Base-by-base conservation (phyloP, 2,888 invertebrate genomes). In the Bruchidius siliquastri region DNA sequence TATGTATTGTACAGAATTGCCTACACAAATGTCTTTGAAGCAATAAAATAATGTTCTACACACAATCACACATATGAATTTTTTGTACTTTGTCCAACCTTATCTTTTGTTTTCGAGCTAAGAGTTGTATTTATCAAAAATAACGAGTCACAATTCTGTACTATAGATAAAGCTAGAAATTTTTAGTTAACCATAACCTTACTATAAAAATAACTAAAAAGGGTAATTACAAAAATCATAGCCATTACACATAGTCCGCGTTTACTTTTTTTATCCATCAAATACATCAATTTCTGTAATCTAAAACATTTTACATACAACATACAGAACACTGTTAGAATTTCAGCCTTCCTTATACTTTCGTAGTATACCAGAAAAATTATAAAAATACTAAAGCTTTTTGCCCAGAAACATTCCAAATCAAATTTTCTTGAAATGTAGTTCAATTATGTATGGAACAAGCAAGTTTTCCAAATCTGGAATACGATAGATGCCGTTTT, bases 1-100 rank as follows among this genome's bases (percentile, higher is more conserved):
- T 76, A 80, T 79, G 78, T 79, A 79, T 78, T 75, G 81, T 80
- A 82, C 82, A 82, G 82, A 82, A 82, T 81, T 81, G 80, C 79
- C 72, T 73, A 68, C 77, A 68, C 73, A 70, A 71, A 67, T 72
- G 49, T 77, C 76, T 49, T 49, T 21, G 20, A 76, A 80, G 76
- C 74, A 77, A 79, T 74, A 76, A 73, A 73, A 76, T 74, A 67
- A 72, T 26, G 26, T 22, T 75, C 73, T 73, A 75, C 77, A 76
- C 75, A 77, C 75, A 77, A 79, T 80, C 80, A 79, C 81, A 80
- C 75, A 76, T 69, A 69, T 73, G 66, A 76, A 76, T 71, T 74
- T 77, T 80, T 80, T 79, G 79, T 79, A 77, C 80, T 80, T 77
- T 75, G 78, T 81, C 80, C 49, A 81, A 80, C 80, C 80, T 77